Evolutionary conservation across 2,797 vertebrate species (phyloP).

Genomic region (Sebastes aleutianus): DNA sequence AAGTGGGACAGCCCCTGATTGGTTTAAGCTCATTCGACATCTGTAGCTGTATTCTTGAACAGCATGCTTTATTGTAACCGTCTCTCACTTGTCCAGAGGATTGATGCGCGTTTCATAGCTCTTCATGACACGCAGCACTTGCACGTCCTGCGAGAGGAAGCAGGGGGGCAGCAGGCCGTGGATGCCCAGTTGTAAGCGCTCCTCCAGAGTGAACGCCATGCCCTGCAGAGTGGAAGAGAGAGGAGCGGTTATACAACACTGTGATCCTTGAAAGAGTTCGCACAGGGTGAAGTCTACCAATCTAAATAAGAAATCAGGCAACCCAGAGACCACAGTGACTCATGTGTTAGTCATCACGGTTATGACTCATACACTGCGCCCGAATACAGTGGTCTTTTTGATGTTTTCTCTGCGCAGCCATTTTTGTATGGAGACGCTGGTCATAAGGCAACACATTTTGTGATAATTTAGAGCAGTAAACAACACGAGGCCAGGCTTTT

Average conservation of each 20-base stretch:
- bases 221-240: constrained; percentile 81
- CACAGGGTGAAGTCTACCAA: neutral
- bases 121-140: constrained; percentile 94
- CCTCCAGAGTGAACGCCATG: constrained; percentile 97
- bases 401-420: neutral
- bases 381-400: neutral
- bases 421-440: neutral
- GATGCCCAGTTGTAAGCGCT: constrained; percentile 95
- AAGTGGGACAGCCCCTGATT: neutral
- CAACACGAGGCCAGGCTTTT: neutral
- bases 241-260: constrained; percentile 19
- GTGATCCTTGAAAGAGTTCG: neutral
- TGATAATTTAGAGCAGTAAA: neutral
- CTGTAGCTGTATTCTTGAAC: neutral
- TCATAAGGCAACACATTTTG: neutral
- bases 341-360: constrained; percentile 43
- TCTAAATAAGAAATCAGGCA: neutral
- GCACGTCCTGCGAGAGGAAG: constrained; percentile 95
- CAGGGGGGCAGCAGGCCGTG: constrained; percentile 96
- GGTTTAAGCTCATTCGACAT: neutral
- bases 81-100: constrained; percentile 93
- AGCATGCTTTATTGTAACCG: neutral
- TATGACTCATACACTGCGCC: constrained; percentile 28
- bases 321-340: constrained; percentile 43
- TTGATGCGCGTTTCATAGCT: constrained; percentile 91